These are phyloP conservation scores for Leptestheria dahalacensis DNA, from an alignment of 1,140 invertebrate species.

Conservation along the genomic window DNA sequence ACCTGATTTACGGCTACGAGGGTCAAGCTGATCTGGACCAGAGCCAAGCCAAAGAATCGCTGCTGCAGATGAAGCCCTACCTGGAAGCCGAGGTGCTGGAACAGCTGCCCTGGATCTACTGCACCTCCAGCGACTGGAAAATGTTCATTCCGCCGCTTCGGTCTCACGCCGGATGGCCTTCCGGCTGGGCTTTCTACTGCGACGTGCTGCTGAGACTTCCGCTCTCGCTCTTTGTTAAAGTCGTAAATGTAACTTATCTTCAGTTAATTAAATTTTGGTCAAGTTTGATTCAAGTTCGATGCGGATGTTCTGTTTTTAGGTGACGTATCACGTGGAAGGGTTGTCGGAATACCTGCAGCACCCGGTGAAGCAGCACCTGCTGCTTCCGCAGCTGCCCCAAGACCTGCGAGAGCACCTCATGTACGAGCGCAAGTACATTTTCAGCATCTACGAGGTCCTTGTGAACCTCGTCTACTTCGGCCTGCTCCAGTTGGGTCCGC, in stretches of 20 bases:
- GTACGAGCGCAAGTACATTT: conserved; percentile 44
- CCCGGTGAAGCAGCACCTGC: conserved; percentile 46
- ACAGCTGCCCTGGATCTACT: conserved; percentile 35
- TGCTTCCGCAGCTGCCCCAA: conserved; percentile 40
- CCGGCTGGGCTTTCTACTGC: conserved; percentile 57
- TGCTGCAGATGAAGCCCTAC: conserved; percentile 28
- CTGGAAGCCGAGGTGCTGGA: conserved; percentile 28
- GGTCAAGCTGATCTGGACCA: conserved; percentile 28
- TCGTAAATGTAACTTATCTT: conserved; percentile 42
- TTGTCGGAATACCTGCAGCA: conserved; percentile 44
- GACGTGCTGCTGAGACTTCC: conserved; percentile 57
- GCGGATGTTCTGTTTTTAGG: no score
- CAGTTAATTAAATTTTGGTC: no score
- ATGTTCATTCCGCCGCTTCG: conserved; percentile 55
- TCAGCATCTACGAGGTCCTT: conserved; percentile 39
- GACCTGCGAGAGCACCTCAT: conserved; percentile 37
- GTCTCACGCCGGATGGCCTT: conserved; percentile 37
- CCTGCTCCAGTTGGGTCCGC: conserved; percentile 50
- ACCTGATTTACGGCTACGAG: conserved; percentile 44
- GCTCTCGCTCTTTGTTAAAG: conserved; percentile 48
- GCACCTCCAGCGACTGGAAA: conserved; percentile 39
- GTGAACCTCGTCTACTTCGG: conserved; percentile 46
- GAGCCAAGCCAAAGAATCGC: conserved; percentile 28
- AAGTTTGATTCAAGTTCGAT: no score
- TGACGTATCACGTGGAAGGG: conserved; percentile 37